Percentiles rank a stretch among this genome's conserved stretches.
These are phyloP conservation scores for Microplitis mediator DNA, from an alignment of 1,140 invertebrate species.

Conservation along the genomic window DNA sequence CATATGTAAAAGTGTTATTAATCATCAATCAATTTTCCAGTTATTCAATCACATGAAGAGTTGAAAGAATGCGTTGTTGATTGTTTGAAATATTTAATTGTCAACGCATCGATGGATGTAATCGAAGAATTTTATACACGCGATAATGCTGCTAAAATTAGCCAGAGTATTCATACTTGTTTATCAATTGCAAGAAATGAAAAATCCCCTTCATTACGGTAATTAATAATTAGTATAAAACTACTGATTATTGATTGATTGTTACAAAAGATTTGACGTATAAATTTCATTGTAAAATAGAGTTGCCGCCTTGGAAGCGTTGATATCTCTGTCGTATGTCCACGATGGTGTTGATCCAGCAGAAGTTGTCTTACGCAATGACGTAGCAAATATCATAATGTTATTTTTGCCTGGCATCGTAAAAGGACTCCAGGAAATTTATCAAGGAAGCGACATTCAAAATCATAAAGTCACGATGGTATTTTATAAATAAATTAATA, in stretches of 20 bases:
- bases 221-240: slow-evolving; percentile 13
- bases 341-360: slow-evolving; percentile 55
- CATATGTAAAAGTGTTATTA: slow-evolving; percentile 22
- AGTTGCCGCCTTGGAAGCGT: slow-evolving; percentile 64
- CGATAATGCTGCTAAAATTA: slow-evolving; percentile 63
- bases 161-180: slow-evolving; percentile 66
- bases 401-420: slow-evolving; percentile 70
- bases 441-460: slow-evolving; percentile 63
- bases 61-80: slow-evolving; percentile 65
- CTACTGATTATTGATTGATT: slow-evolving; percentile 19
- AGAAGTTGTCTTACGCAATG: slow-evolving; percentile 55
- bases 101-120: slow-evolving; percentile 56
- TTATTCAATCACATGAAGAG: slow-evolving; percentile 64
- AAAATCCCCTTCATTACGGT: slow-evolving; percentile 65
- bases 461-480: slow-evolving; percentile 69
- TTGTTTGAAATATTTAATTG: slow-evolving; percentile 62
- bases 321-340: slow-evolving; percentile 65
- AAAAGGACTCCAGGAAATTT: slow-evolving; percentile 64
- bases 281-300: slow-evolving; percentile 46
- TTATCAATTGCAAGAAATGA: slow-evolving; percentile 67
- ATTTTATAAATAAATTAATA: slow-evolving; percentile 27
- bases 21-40: slow-evolving; percentile 43
- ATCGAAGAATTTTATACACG: slow-evolving; percentile 61
- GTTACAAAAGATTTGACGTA: slow-evolving; percentile 16
- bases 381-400: slow-evolving; percentile 66